Base-by-base conservation (phyloP, 2,113 vertebrate genomes). In the Mola mola region DNA sequence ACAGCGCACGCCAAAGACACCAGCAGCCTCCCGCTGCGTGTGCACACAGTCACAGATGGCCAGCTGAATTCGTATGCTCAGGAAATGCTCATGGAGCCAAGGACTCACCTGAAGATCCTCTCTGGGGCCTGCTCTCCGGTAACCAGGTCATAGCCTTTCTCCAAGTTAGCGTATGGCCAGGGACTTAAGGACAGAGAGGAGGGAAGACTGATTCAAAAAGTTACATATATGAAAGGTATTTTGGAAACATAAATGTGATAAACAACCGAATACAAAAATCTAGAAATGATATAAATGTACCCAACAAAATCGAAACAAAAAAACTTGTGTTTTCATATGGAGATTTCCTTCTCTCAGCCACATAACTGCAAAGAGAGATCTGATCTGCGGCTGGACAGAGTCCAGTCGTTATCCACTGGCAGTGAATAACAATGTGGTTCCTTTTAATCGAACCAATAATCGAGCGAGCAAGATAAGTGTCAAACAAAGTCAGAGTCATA, bases 101-200 rank as follows among this genome's bases (percentile, higher is more conserved):
- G 44, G 41, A 77, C 89, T 90, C 90, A 99, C 97, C 97, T 96
- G 93, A 98, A 96, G 56, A 98, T 98, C 85, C 95, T 97, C 89
- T 99, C 97, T 0, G 97, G 96, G 0, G 97, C 95, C 81, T 99
- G 97, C 62, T 97, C 94, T 41, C 97, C 97, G 1, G 96, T 99
- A 56, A 98, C 96, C 83, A 99, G 85, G 83, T 99, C 96, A 1
- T 98, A 99, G 29, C 97, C 97, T 48, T 94, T 93, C 81, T 99
- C 97, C 0, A 99, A 89, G 0, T 96, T 97, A 0, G 95, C 96
- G 42, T 98, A 99, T 6, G 97, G 97, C 97, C 97, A 99, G 0
- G 97, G 97, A 68, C 97, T 99, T 81, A 1, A 2, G 59, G 28
- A 70, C 2, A 44, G 1, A 61, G 4, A 29, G 24, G 19, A 59